phyloP scores from a whole-genome alignment of 2,797 vertebrate genomes.

The Microctenopoma stevenorrisi region DNA sequence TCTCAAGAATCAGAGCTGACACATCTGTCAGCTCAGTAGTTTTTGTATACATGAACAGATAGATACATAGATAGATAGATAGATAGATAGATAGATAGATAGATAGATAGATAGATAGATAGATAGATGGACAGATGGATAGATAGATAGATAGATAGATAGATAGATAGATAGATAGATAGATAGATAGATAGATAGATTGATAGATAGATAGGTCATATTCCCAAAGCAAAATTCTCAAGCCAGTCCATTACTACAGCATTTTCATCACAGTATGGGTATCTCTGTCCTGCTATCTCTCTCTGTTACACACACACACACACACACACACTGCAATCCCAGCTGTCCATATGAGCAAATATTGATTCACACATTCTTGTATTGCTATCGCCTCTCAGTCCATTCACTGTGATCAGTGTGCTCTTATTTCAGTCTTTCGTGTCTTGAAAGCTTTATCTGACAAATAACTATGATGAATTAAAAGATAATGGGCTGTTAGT shows the following conservation, averaged over 20 bases:
- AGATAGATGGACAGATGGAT: constrained; percentile 21
- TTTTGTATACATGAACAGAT: constrained; percentile 25
- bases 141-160: not conserved
- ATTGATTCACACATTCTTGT: constrained; percentile 67
- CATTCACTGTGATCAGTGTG: constrained; percentile 18
- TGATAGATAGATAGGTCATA: no score
- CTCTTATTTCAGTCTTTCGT: constrained; percentile 3
- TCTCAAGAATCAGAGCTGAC: constrained; percentile 45
- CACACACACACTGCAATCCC: constrained; percentile 43
- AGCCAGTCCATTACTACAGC: constrained; percentile 14
- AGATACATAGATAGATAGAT: constrained; percentile 9
- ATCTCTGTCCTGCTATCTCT: no score
- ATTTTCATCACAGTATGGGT: constrained; percentile 41
- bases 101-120: constrained; percentile 22
- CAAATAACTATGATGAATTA: not conserved
- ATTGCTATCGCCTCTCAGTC: constrained; percentile 34
- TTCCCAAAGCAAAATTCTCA: constrained; percentile 1
- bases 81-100: constrained; percentile 15
- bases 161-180: not conserved
- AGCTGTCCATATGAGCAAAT: constrained; percentile 64
- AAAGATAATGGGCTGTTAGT: not conserved
- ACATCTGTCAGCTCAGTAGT: constrained; percentile 34
- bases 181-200: no score
- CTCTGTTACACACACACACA: constrained; percentile 15
- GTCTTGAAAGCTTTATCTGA: constrained; percentile 10